Percentiles rank a stretch among this genome's conserved stretches.
Evolutionary conservation across 2,888 invertebrate genomes (phyloP).

Genomic region (Meliscaeva auricollis): DNA sequence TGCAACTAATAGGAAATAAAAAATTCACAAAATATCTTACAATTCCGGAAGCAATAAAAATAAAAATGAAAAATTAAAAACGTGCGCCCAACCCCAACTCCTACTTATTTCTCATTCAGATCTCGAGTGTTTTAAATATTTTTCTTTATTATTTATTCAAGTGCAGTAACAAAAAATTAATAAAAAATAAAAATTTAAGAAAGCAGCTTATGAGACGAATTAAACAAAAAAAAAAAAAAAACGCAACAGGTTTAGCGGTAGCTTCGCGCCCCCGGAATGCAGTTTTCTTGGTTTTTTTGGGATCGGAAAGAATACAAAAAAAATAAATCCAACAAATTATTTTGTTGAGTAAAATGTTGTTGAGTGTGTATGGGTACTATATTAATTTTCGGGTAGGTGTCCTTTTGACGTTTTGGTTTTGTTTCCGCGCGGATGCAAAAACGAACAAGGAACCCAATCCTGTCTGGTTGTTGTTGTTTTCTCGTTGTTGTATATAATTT

Average conservation of each 20-base stretch:
- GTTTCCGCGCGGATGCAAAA: constrained; percentile 43
- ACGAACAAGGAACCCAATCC: constrained; percentile 7
- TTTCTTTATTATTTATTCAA: constrained; percentile 13
- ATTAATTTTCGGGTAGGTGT: constrained; percentile 48
- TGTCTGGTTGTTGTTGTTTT: constrained; percentile 46
- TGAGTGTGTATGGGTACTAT: constrained; percentile 10
- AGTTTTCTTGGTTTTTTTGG: constrained; percentile 56
- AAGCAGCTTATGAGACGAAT: background rate
- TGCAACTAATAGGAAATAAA: constrained; percentile 8
- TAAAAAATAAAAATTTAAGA: constrained; percentile 18
- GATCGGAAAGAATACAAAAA: background rate
- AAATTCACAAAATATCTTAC: constrained; percentile 22
- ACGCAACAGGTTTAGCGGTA: constrained; percentile 74
- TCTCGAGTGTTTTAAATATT: constrained; percentile 24
- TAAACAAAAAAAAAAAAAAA: constrained; percentile 36
- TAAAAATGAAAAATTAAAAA: background rate
- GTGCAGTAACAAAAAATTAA: constrained; percentile 1
- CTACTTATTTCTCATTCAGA: background rate
- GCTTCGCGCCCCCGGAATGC: constrained; percentile 62
- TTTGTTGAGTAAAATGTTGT: constrained; percentile 10
- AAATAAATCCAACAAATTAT: constrained; percentile 16
- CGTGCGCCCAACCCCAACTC: constrained; percentile 13
- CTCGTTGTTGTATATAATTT: background rate
- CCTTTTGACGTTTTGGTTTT: constrained; percentile 65
- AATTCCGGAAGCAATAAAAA: constrained; percentile 27